These are phyloP conservation scores for Junonia oenone DNA, from an alignment of 2,888 invertebrate genomes.

Conservation along the genomic window DNA sequence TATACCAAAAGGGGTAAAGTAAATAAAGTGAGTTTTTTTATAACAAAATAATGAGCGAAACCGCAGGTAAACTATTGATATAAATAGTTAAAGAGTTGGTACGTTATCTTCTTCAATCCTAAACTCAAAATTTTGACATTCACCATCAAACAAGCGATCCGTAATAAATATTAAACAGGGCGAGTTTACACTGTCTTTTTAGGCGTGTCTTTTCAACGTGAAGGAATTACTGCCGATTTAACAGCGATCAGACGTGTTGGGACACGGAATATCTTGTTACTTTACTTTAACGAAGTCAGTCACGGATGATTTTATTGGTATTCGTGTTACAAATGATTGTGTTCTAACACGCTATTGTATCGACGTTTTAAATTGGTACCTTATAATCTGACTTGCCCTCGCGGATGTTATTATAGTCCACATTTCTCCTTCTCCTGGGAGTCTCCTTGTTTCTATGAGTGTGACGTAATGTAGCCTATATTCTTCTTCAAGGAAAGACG, in stretches of 20 bases:
- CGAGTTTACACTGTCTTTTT: constrained; percentile 18
- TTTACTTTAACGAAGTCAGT: constrained; percentile 19
- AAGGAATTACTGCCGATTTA: constrained; percentile 22
- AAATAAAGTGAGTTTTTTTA: no score
- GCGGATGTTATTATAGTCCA: no score
- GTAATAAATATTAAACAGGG: not conserved
- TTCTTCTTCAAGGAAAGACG: no score
- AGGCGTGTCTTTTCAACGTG: constrained; percentile 19
- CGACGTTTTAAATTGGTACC: not conserved
- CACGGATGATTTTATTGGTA: constrained; percentile 16
- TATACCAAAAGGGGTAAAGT: no score
- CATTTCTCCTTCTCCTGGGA: no score
- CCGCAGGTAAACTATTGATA: no score
- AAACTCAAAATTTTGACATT: no score
- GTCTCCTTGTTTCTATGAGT: no score
- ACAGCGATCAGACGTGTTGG: constrained; percentile 20
- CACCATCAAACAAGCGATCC: not conserved
- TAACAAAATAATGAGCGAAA: no score
- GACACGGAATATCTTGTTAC: constrained; percentile 26
- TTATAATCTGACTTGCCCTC: not conserved
- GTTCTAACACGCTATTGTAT: constrained; percentile 6
- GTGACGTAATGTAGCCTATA: no score
- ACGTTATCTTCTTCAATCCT: no score
- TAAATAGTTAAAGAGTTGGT: no score
- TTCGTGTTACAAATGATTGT: constrained; percentile 15